Evolutionary conservation across 2,113 vertebrate genomes (phyloP), one percentile per base, ranked within the genome.

Genomic region (Xyliphius kryptos): DNA sequence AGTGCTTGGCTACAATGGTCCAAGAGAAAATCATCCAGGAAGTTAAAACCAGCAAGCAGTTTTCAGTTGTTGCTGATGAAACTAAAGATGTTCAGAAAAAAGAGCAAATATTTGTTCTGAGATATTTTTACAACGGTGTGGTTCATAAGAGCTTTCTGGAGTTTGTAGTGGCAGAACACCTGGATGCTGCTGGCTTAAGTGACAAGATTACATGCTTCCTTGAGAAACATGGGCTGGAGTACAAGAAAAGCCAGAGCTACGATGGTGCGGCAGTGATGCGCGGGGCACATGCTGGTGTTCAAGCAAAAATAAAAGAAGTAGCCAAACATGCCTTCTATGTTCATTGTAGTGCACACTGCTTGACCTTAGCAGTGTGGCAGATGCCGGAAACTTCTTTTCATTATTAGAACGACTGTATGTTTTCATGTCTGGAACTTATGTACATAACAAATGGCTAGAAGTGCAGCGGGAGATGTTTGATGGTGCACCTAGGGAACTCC

Each of bases 31-130:
- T 73, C n/a, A 61, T 66, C n/a, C 14, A 59, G 32, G 48, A 72
- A 44, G 53, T 67, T 53, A 62, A 66, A 58, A 57, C 62, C 7
- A 54, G 52, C 70, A 60, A 17, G 52, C 16, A 51, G 14, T 62
- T 66, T 61, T 46, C 21, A 40, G 47, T 72, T 4, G 59, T 63
- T 5, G 58, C 38, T 32, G 51, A 66, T 49, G 37, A 69, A 21
- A 73, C 67, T 51, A 68, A 74, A 52, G 38, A 52, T 57, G 37
- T 58, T 12, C 26, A 63, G 21, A 68, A 70, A 67, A 60, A 66
- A 67, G 63, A n/a, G n/a, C n/a, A n/a, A n/a, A n/a, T n/a, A n/a
- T n/a, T n/a, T n/a, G n/a, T n/a, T n/a, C n/a, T n/a, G n/a, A n/a
- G n/a, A n/a, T 61, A 70, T 17, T 71, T 15, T 43, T 71, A 61